Conservation (phyloP, 1,140 invertebrate genomes). For the Trissolcus basalis region DNA sequence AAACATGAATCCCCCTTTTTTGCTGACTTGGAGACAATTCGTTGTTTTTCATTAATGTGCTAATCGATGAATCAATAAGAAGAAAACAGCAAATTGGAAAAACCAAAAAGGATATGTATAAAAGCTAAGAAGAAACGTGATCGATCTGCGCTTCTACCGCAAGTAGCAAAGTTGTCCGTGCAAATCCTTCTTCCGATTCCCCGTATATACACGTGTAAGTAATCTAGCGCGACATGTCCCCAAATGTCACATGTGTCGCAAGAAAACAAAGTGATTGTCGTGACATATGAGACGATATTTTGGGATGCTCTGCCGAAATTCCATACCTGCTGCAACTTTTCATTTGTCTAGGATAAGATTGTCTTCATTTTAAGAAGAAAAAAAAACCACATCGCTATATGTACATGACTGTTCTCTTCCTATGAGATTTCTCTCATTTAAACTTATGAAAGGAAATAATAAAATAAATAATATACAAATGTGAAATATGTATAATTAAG, state of each 20-base stretch:
- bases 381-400: too few species aligned
- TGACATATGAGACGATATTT: constrained; percentile 73
- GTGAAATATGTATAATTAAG: too few species aligned
- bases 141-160: constrained; percentile 39
- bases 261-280: constrained; percentile 74
- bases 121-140: constrained; percentile 22
- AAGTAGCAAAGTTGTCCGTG: constrained; percentile 63
- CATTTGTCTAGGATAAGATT: constrained; percentile 24
- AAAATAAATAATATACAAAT: too few species aligned
- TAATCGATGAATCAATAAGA: constrained; percentile 7
- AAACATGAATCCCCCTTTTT: too few species aligned
- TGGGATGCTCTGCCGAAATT: constrained; percentile 37
- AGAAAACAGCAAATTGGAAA: not conserved
- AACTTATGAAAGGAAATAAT: too few species aligned
- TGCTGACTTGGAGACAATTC: too few species aligned
- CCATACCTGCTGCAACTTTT: constrained; percentile 37
- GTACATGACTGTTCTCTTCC: too few species aligned
- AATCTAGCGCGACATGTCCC: constrained; percentile 45
- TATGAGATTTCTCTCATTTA: too few species aligned
- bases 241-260: constrained; percentile 69
- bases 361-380: constrained; percentile 31
- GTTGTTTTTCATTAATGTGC: constrained; percentile 22
- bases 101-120: not conserved
- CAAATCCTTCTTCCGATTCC: constrained; percentile 63
- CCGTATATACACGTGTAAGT: constrained; percentile 48